Percentiles rank a stretch among this genome's conserved stretches.
phyloP scores from a whole-genome alignment of 2,797 vertebrate genomes.

The Emys orbicularis region DNA sequence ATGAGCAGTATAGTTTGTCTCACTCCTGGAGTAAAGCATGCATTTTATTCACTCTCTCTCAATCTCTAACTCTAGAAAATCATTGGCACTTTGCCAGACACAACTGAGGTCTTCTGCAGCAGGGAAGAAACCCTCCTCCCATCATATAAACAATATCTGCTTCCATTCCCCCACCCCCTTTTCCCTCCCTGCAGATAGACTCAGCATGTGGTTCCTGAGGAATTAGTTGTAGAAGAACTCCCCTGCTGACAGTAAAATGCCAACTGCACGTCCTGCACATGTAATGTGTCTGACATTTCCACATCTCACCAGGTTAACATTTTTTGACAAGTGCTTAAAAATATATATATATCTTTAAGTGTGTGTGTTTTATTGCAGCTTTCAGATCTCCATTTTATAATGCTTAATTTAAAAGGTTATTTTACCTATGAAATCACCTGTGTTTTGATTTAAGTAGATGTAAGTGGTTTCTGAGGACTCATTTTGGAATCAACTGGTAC shows the following conservation, averaged over 20 bases:
- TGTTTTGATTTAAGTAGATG: conserved; percentile 72
- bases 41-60: conserved; percentile 27
- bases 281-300: conserved; percentile 86
- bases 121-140: conserved; percentile 46
- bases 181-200: conserved; percentile 78
- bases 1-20: conserved; percentile 33
- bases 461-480: conserved; percentile 77
- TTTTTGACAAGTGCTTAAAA: conserved; percentile 79
- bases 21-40: not conserved
- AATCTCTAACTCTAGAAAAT: conserved; percentile 49
- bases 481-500: conserved; percentile 66
- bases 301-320: conserved; percentile 80
- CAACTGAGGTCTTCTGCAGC: conserved; percentile 62
- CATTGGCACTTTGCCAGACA: conserved; percentile 48
- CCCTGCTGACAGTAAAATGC: conserved; percentile 86
- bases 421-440: conserved; percentile 65
- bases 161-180: conserved; percentile 29
- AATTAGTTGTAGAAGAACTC: conserved; percentile 81
- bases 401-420: conserved; percentile 55
- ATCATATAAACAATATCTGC: conserved; percentile 72
- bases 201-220: conserved; percentile 82
- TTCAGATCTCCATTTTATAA: conserved; percentile 30
- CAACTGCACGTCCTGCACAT: conserved; percentile 80
- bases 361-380: conserved; percentile 52
- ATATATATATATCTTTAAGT: conserved; percentile 42